These are phyloP conservation scores for Sturmia bella DNA, from an alignment of 2,888 invertebrate genomes.

Conservation along the genomic window DNA sequence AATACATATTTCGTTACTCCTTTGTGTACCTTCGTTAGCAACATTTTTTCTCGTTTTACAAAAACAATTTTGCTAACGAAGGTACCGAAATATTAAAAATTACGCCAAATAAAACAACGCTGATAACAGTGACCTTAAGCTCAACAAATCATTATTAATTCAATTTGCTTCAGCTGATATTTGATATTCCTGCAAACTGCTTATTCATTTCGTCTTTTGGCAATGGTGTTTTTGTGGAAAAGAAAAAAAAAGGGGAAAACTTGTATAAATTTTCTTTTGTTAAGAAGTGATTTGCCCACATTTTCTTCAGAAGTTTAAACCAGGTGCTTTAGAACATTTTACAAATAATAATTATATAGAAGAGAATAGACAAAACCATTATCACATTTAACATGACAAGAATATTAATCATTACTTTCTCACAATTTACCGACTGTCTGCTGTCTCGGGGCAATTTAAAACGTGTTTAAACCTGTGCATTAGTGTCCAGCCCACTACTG, in stretches of 20 bases:
- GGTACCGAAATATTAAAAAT: too few relatives aligned
- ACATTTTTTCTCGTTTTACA: too few relatives aligned
- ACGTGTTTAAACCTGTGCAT: conserved; percentile 45
- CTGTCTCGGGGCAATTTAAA: conserved; percentile 40
- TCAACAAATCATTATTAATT: background rate
- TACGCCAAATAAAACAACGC: too few relatives aligned
- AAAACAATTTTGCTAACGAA: too few relatives aligned
- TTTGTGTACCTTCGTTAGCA: too few relatives aligned
- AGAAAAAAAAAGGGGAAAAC: background rate
- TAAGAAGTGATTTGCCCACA: conserved; percentile 10
- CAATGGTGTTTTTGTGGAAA: conserved; percentile 29
- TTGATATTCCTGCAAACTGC: background rate
- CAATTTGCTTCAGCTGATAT: too few relatives aligned
- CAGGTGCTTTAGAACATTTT: conserved; percentile 60
- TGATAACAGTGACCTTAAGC: too few relatives aligned
- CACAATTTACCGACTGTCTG: conserved; percentile 41
- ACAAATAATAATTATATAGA: conserved; percentile 43
- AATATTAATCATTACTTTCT: conserved; percentile 69
- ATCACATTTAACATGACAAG: conserved; percentile 70
- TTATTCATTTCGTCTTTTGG: background rate
- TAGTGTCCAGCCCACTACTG: background rate
- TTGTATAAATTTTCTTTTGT: conserved; percentile 30
- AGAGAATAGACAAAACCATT: conserved; percentile 60
- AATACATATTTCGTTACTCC: too few relatives aligned
- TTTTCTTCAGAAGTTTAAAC: conserved; percentile 39